These are phyloP conservation scores for Centropus unirufus DNA, from an alignment of 2,113 vertebrate genomes.

Conservation along the genomic window DNA sequence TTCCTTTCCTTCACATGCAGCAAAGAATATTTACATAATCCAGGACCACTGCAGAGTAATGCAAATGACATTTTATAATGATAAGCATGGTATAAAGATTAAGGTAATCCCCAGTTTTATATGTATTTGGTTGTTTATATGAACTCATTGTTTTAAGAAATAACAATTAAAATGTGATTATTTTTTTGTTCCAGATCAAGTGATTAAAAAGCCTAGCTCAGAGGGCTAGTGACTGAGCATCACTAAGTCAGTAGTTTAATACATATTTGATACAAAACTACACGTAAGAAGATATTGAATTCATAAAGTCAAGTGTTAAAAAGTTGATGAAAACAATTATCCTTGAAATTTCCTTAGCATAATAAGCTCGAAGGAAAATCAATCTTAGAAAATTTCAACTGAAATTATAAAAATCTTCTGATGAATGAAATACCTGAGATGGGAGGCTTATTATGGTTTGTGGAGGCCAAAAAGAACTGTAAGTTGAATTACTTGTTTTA, in stretches of 20 bases:
- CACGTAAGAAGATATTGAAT: background rate
- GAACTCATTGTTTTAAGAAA: background rate
- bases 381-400: background rate
- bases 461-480: background rate
- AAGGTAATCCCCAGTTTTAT: background rate
- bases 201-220: background rate
- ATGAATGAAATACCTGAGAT: background rate
- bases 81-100: background rate
- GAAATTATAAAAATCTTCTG: background rate
- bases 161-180: background rate
- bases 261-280: background rate
- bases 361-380: background rate
- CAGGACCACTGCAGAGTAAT: background rate
- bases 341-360: background rate
- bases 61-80: slow-evolving; percentile 9
- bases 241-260: background rate
- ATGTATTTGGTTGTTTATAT: background rate
- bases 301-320: background rate
- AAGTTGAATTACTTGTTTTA: background rate
- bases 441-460: background rate
- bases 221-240: background rate
- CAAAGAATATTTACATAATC: background rate
- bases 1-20: background rate
- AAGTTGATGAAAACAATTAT: background rate
- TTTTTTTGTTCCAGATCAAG: background rate